These are phyloP conservation scores for Oreochromis grahami DNA, from an alignment of 2,797 vertebrate species.

Conservation along the genomic window DNA sequence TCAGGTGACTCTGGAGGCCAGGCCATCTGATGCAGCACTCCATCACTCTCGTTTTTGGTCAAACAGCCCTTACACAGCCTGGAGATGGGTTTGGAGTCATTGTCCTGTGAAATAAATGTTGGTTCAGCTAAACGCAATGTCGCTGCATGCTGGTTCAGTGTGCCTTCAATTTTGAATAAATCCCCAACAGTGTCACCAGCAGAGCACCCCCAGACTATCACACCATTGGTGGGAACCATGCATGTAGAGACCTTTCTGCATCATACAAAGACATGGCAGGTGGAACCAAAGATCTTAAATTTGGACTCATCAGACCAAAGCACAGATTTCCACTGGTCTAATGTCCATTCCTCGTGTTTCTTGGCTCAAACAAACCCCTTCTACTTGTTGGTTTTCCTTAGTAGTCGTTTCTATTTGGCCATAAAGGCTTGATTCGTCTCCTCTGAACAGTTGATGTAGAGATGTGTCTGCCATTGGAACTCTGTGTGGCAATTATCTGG, in stretches of 20 bases:
- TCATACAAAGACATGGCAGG: fast-evolving
- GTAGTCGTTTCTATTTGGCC: not conserved
- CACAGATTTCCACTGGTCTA: not conserved
- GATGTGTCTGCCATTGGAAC: not conserved
- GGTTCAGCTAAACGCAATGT: too few species aligned
- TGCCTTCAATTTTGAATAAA: not conserved
- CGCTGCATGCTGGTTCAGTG: too few species aligned
- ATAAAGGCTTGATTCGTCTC: fast-evolving
- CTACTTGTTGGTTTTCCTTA: not conserved
- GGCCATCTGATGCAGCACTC: not conserved
- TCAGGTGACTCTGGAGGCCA: not conserved
- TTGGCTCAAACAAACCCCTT: not conserved
- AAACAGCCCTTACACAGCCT: not conserved
- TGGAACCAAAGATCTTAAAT: not conserved
- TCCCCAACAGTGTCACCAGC: not conserved
- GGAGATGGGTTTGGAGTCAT: not conserved
- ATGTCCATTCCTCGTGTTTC: not conserved
- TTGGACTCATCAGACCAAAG: not conserved
- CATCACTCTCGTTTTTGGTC: not conserved
- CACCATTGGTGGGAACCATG: not conserved
- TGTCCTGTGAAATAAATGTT: too few species aligned
- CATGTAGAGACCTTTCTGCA: not conserved
- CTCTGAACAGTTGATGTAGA: not conserved
- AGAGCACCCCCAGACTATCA: not conserved
- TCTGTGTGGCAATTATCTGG: not conserved